These are phyloP conservation scores for Catotricha subobsoleta DNA, from an alignment of 2,888 invertebrate genomes.

Conservation along the genomic window DNA sequence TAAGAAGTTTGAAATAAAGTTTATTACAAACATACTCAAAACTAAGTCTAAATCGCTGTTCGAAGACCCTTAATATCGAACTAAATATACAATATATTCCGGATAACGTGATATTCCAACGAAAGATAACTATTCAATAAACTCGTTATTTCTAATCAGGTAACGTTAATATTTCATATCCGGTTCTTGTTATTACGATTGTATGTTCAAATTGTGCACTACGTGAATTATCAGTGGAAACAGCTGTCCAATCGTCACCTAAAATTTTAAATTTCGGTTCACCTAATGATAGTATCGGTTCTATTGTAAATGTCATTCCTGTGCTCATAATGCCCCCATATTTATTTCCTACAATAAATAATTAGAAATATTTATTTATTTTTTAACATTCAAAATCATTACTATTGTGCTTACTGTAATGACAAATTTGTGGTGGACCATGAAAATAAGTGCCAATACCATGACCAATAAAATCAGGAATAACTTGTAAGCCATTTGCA, in stretches of 20 bases:
- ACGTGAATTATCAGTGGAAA: slow-evolving; percentile 62
- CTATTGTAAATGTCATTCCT: slow-evolving; percentile 93
- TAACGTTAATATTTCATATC: slow-evolving; percentile 60
- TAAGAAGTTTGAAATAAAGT: too few species aligned
- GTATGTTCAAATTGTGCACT: slow-evolving; percentile 89
- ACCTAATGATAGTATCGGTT: slow-evolving; percentile 73
- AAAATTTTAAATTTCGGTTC: slow-evolving; percentile 44
- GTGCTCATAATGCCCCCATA: slow-evolving; percentile 53
- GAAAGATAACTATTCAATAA: too few species aligned
- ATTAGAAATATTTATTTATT: background rate
- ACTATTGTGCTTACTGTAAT: slow-evolving; percentile 43
- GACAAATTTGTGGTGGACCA: slow-evolving; percentile 77
- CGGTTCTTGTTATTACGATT: slow-evolving; percentile 58
- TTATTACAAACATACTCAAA: too few species aligned
- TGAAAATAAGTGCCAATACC: slow-evolving; percentile 88
- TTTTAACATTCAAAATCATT: background rate
- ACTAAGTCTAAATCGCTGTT: too few species aligned
- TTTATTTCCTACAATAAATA: slow-evolving; percentile 36
- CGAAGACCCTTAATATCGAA: too few species aligned
- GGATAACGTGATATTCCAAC: too few species aligned
- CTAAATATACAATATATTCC: too few species aligned
- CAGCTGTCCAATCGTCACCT: slow-evolving; percentile 85
- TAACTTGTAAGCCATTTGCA: slow-evolving; percentile 41
- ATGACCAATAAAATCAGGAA: slow-evolving; percentile 76
- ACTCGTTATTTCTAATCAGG: slow-evolving; percentile 15